phyloP scores from a whole-genome alignment of 2,888 invertebrate genomes.

The Amorpha juglandis region DNA sequence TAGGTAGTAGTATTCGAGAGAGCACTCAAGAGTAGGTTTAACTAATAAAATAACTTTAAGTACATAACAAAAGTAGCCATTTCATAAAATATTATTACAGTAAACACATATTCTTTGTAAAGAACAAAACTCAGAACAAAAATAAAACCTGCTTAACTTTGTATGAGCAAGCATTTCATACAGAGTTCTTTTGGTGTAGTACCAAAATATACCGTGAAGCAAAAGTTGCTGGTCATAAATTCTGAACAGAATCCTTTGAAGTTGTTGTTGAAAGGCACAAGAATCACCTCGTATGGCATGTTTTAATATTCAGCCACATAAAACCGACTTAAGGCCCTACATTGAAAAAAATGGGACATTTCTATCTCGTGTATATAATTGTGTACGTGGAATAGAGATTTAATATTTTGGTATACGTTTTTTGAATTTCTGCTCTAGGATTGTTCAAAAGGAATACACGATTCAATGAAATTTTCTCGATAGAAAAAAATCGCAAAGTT shows the following conservation, averaged over 20 bases:
- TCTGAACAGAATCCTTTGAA: conserved; percentile 9
- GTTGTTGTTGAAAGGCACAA: background rate
- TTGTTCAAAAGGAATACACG: no score
- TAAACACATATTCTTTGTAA: background rate
- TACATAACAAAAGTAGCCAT: background rate
- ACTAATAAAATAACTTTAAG: no score
- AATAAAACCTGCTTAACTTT: conserved; percentile 10
- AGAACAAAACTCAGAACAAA: background rate
- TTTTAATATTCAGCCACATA: background rate
- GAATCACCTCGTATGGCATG: background rate
- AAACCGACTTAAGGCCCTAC: no score
- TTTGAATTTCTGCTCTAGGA: no score
- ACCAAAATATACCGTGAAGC: conserved; percentile 1
- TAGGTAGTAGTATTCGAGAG: no score
- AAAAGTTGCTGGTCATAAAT: conserved; percentile 20
- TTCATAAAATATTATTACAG: background rate
- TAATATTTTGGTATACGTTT: no score
- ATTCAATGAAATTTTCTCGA: no score
- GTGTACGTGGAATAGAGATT: no score
- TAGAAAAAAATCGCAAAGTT: no score
- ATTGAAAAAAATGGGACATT: no score
- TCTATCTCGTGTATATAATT: no score
- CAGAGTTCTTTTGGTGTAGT: conserved; percentile 1
- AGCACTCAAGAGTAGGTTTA: no score
- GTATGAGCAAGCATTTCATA: conserved; percentile 10